Evolutionary conservation across 2,888 invertebrate species (phyloP).

Genomic region (Sepiola atlantica): DNA sequence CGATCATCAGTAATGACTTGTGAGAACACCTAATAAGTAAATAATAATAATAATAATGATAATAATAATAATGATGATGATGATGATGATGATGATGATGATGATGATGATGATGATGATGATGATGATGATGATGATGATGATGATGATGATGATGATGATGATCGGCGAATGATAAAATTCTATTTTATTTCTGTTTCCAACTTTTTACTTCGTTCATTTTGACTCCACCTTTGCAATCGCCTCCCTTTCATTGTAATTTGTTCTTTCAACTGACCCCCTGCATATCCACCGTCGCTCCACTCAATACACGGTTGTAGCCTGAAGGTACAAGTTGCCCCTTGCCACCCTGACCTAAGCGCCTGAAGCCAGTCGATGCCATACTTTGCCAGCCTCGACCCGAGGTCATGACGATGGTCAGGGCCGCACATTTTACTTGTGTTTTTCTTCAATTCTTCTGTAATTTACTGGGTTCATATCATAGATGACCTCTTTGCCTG

Average conservation of each 20-base stretch:
- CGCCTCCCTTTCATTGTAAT: neutral
- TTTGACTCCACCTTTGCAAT: neutral
- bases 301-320: neutral
- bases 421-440: neutral
- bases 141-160: too few relatives aligned
- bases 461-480: neutral
- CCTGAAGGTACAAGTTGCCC: constrained; percentile 32
- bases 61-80: too few relatives aligned
- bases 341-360: neutral
- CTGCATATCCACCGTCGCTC: neutral
- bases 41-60: too few relatives aligned
- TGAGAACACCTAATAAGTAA: too few relatives aligned
- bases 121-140: too few relatives aligned
- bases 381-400: neutral
- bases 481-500: neutral
- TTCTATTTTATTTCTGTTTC: neutral
- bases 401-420: neutral
- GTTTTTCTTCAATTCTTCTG: neutral
- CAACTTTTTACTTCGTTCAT: neutral
- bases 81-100: too few relatives aligned
- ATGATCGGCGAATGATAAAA: too few relatives aligned
- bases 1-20: too few relatives aligned
- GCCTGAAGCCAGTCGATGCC: constrained; percentile 16
- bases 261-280: neutral
- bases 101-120: too few relatives aligned